Conservation (phyloP, 2,888 invertebrate species). For the Aspidiotus destructor region DNA sequence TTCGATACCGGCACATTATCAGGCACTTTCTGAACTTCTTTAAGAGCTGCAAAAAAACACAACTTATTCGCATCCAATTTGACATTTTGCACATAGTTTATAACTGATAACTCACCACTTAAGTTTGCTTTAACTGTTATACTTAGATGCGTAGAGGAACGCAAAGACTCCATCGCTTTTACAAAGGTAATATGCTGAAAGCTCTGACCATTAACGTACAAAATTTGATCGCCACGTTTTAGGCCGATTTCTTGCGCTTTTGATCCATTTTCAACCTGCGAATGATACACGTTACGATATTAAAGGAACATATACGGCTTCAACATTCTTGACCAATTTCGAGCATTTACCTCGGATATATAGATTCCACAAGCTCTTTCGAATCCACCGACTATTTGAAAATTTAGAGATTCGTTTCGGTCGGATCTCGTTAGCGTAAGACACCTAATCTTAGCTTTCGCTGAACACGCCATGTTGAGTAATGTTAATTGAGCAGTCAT, state of each 20-base stretch:
- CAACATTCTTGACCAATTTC: not conserved
- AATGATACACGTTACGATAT: not conserved
- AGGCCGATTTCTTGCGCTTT: constrained; percentile 93
- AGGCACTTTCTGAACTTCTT: constrained; percentile 63
- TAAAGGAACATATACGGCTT: not conserved
- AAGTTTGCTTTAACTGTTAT: constrained; percentile 96
- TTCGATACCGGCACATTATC: constrained; percentile 71
- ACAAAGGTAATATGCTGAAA: constrained; percentile 88
- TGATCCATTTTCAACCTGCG: constrained; percentile 71
- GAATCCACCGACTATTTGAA: constrained; percentile 86
- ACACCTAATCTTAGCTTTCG: constrained; percentile 85
- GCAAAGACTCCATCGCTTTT: constrained; percentile 83
- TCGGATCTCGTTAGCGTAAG: constrained; percentile 85
- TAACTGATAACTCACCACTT: constrained; percentile 49
- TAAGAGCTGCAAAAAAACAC: constrained; percentile 46
- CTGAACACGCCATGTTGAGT: constrained; percentile 92
- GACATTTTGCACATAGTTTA: not conserved
- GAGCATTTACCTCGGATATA: constrained; percentile 60
- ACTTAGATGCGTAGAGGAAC: constrained; percentile 88
- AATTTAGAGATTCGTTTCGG: constrained; percentile 85
- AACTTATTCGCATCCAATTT: not conserved
- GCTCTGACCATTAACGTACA: constrained; percentile 95
- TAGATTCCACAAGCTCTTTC: constrained; percentile 89
- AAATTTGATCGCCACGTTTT: constrained; percentile 92
- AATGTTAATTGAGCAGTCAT: constrained; percentile 66